These are phyloP conservation scores for Campylorhamphus procurvoides DNA, from an alignment of 2,113 vertebrate genomes.

Conservation along the genomic window DNA sequence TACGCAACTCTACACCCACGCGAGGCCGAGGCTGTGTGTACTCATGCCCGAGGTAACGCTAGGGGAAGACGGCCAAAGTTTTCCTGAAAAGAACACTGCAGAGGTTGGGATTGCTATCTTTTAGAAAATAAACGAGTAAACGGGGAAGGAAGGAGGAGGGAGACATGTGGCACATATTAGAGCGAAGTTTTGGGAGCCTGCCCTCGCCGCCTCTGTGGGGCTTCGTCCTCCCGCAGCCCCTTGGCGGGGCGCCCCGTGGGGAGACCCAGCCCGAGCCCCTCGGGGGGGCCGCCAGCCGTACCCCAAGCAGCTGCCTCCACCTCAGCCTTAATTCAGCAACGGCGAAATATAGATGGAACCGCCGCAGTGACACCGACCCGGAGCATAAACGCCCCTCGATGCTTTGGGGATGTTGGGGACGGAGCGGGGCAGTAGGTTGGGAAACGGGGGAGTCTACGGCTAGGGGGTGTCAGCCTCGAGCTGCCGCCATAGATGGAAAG, in stretches of 20 bases:
- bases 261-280: not conserved
- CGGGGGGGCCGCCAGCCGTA: not conserved
- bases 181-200: not conserved
- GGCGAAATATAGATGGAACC: not conserved
- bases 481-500: not conserved
- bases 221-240: not conserved
- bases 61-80: not conserved
- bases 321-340: not conserved
- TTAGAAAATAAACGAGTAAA: not conserved
- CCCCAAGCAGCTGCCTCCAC: not conserved
- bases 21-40: not conserved
- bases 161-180: not conserved
- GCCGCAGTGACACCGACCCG: not conserved
- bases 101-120: not conserved
- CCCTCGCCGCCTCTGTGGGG: not conserved
- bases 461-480: not conserved
- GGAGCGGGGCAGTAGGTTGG: fast-evolving
- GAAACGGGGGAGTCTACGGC: not conserved
- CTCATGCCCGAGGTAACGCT: not conserved
- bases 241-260: not conserved
- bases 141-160: too few relatives aligned
- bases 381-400: not conserved
- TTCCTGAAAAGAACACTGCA: not conserved
- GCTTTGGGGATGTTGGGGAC: not conserved
- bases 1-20: not conserved